Evolutionary conservation across 2,113 vertebrate genomes (phyloP).

Genomic region (Apteryx owenii): DNA sequence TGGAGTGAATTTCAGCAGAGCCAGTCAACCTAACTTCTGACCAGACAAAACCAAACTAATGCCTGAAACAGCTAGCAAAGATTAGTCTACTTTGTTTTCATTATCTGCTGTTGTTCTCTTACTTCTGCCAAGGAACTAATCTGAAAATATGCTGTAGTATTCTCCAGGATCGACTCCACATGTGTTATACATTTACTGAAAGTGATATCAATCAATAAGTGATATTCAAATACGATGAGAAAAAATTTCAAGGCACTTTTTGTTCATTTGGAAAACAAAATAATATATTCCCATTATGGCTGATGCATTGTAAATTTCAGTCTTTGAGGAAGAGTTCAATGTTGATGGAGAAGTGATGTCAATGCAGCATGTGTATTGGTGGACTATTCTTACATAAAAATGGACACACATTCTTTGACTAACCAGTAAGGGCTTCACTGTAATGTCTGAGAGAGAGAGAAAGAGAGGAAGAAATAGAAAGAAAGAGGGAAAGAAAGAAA

Average conservation of each 20-base stretch:
- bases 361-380: background rate
- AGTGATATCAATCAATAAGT: background rate
- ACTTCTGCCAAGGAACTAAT: background rate
- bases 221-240: background rate
- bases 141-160: background rate
- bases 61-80: background rate
- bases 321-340: background rate
- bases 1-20: background rate
- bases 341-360: background rate
- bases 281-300: rapidly evolving
- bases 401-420: background rate
- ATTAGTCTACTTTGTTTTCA: background rate
- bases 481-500: background rate
- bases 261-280: background rate
- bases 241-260: background rate
- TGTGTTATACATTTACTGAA: background rate
- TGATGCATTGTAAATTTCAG: background rate
- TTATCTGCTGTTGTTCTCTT: background rate
- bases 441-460: background rate
- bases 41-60: background rate
- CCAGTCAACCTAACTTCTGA: background rate
- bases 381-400: background rate
- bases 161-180: background rate
- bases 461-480: background rate
- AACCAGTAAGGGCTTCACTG: background rate